Evolutionary conservation across 2,797 vertebrate genomes (phyloP).

Genomic region (Acridotheres tristis): DNA sequence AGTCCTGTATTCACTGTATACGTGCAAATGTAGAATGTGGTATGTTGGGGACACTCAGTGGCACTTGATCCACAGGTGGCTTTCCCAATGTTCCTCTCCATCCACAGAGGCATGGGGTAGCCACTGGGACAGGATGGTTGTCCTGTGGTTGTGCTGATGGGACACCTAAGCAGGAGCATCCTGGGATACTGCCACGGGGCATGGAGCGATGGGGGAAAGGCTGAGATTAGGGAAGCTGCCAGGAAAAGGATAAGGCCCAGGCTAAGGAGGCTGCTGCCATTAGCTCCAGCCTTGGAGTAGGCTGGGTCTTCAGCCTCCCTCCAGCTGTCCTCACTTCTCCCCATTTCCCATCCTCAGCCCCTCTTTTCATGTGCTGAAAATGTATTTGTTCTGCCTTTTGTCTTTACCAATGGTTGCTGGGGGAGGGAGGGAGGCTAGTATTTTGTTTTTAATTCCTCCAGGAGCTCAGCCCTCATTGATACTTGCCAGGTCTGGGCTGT

Average conservation of each 20-base stretch:
- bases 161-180: neutral
- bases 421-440: neutral
- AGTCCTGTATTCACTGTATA: neutral
- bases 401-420: neutral
- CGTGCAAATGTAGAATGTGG: neutral
- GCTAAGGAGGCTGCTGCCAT: neutral
- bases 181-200: accelerated
- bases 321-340: neutral
- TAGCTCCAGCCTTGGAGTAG: neutral
- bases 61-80: neutral
- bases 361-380: neutral
- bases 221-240: neutral
- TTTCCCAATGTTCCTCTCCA: neutral
- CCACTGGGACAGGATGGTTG: neutral
- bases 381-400: neutral
- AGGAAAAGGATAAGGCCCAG: neutral
- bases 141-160: neutral
- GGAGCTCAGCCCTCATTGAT: neutral
- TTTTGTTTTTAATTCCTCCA: slow-evolving; percentile 2
- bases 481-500: neutral
- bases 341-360: neutral
- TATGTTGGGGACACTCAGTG: neutral
- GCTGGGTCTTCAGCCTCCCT: neutral
- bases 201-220: neutral
- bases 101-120: neutral